Evolutionary conservation across 30 jellyfish, hydroid and myxozoan species (phyloP).

Genomic region (Catostylus mosaicus): DNA sequence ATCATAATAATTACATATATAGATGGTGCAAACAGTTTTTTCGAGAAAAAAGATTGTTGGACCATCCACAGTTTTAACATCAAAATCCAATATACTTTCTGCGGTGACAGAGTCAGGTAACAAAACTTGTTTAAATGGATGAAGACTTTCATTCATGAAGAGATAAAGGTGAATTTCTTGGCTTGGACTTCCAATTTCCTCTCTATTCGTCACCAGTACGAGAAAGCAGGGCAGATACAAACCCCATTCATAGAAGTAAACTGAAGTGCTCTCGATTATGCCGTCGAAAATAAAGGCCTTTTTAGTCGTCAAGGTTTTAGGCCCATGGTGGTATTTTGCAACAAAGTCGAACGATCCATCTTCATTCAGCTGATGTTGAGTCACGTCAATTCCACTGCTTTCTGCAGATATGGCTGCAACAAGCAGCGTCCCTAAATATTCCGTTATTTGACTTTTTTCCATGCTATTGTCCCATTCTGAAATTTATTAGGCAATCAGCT

Average conservation of each 20-base stretch:
- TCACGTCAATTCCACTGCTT: not conserved
- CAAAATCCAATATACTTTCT: not conserved
- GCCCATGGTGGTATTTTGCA: not conserved
- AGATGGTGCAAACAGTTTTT: not conserved
- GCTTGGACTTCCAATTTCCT: not conserved
- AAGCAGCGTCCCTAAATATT: slow-evolving; percentile 6
- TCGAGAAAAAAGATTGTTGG: slow-evolving; percentile 14
- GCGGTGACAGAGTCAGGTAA: not conserved
- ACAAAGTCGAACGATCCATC: not conserved
- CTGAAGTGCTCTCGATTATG: not conserved
- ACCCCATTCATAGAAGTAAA: slow-evolving; percentile 8
- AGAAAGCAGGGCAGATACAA: slow-evolving; percentile 3
- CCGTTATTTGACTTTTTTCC: not conserved
- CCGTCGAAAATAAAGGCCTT: not conserved
- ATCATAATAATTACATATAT: slow-evolving; percentile 1
- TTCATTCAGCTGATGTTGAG: not conserved
- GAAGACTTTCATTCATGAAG: not conserved
- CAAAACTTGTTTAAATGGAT: not conserved
- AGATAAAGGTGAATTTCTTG: not conserved
- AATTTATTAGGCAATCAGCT: too few relatives aligned
- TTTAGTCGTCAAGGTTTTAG: not conserved
- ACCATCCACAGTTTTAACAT: slow-evolving; percentile 3
- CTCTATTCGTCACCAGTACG: not conserved
- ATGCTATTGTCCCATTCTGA: not conserved
- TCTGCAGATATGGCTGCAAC: slow-evolving; percentile 8